Percentiles rank a stretch among this genome's conserved stretches.
These are phyloP conservation scores for Platerodrilus igneus DNA, from an alignment of 2,888 invertebrate genomes.

Conservation along the genomic window DNA sequence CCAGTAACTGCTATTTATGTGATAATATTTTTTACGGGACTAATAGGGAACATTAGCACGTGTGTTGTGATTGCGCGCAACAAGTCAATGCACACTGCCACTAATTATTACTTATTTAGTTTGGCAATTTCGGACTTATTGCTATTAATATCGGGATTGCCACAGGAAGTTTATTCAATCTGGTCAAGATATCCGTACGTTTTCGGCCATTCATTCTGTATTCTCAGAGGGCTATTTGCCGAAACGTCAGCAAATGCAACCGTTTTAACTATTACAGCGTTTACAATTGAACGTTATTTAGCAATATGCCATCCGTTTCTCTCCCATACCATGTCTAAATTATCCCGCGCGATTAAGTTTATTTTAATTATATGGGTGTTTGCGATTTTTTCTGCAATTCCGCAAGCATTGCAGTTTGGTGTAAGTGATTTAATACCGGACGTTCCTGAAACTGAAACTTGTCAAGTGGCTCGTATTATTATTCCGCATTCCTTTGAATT, in stretches of 20 bases:
- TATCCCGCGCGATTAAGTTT: constrained; percentile 77
- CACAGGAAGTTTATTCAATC: constrained; percentile 74
- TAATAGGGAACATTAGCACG: constrained; percentile 77
- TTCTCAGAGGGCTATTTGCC: constrained; percentile 69
- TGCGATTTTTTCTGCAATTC: constrained; percentile 68
- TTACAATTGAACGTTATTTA: constrained; percentile 66
- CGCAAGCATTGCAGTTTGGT: constrained; percentile 59
- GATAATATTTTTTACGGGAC: constrained; percentile 71
- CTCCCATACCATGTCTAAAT: constrained; percentile 79
- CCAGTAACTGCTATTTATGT: constrained; percentile 73
- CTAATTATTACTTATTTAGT: constrained; percentile 79
- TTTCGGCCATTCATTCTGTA: constrained; percentile 75
- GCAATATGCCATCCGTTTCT: constrained; percentile 67
- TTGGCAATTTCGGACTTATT: constrained; percentile 79
- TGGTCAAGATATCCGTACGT: constrained; percentile 75
- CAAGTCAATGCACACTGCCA: constrained; percentile 80
- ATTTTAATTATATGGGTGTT: constrained; percentile 78
- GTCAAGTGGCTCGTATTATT: constrained; percentile 52
- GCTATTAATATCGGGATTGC: constrained; percentile 71
- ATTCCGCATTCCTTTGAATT: constrained; percentile 71
- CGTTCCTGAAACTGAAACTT: constrained; percentile 42
- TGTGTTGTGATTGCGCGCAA: constrained; percentile 80
- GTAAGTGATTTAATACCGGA: constrained; percentile 43
- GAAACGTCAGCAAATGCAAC: constrained; percentile 79
- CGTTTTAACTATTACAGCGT: constrained; percentile 63